Conservation (phyloP, 2,888 invertebrate species). For the Xiphydria camelus region DNA sequence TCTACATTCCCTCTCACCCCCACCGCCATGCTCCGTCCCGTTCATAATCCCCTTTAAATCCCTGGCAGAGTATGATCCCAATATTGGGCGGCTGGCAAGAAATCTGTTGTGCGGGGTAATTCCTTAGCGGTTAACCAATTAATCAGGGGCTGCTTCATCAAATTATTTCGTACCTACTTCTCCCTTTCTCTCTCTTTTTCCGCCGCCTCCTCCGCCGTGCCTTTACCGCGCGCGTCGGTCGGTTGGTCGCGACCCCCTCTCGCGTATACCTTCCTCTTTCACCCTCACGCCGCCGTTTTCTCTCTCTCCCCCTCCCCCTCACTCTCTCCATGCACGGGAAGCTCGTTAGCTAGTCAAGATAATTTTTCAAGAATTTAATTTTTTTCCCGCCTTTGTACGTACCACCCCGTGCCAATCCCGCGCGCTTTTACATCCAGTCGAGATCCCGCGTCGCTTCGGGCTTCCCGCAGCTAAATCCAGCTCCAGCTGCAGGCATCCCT, state of each 20-base stretch:
- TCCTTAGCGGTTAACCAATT: slow-evolving; percentile 34
- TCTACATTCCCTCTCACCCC: slow-evolving; percentile 20
- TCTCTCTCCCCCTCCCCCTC: too few relatives aligned
- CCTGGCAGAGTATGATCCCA: slow-evolving; percentile 21
- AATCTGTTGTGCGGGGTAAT: slow-evolving; percentile 31
- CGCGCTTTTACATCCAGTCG: background rate
- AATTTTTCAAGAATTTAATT: slow-evolving; percentile 42
- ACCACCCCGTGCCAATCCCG: background rate
- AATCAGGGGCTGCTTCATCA: slow-evolving; percentile 44
- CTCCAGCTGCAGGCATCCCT: too few relatives aligned
- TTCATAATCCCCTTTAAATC: slow-evolving; percentile 33
- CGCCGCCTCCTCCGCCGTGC: too few relatives aligned
- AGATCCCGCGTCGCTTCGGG: slow-evolving; percentile 1
- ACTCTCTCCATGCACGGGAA: slow-evolving; percentile 4
- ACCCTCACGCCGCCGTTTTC: slow-evolving; percentile 9
- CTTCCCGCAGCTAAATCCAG: too few relatives aligned
- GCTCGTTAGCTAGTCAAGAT: slow-evolving; percentile 24
- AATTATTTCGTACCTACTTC: slow-evolving; percentile 41
- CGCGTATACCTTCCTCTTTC: slow-evolving; percentile 5
- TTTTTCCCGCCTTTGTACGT: slow-evolving; percentile 13
- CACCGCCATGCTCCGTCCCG: slow-evolving; percentile 19
- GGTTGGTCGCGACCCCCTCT: too few relatives aligned
- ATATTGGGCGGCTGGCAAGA: slow-evolving; percentile 23
- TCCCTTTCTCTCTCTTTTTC: too few relatives aligned
- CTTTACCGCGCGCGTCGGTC: too few relatives aligned